phyloP scores from a whole-genome alignment of 2,113 vertebrate genomes.

The Takifugu flavidus region DNA sequence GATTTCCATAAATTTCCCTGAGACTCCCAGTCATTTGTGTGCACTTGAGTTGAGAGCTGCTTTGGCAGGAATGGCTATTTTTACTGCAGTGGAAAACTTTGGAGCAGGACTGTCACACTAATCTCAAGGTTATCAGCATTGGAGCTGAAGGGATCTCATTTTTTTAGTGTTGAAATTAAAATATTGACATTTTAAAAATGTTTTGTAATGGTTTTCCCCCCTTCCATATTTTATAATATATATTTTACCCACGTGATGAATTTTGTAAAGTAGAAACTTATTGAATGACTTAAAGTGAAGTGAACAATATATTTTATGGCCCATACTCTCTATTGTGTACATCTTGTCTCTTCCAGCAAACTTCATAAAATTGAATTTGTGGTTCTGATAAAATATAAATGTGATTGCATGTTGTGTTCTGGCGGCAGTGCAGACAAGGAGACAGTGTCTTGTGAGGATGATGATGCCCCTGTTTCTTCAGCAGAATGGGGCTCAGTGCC shows the following conservation, averaged over 20 bases:
- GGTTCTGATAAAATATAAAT: not conserved
- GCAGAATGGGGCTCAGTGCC: conserved; percentile 35
- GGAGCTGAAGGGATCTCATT: no score
- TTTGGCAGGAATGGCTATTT: not conserved
- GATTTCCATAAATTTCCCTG: conserved; percentile 14
- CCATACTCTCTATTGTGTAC: no score
- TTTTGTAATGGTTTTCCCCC: no score
- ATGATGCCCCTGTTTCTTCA: conserved; percentile 56
- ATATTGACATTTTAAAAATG: no score
- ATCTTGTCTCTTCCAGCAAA: not conserved
- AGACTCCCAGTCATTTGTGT: not conserved
- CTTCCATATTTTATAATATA: no score
- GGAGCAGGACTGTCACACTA: not conserved
- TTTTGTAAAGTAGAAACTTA: no score
- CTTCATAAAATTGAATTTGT: not conserved
- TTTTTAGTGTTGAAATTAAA: no score
- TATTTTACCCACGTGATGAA: no score
- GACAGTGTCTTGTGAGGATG: conserved; percentile 47
- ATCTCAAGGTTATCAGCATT: not conserved
- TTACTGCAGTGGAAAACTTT: not conserved
- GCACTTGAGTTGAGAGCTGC: not conserved
- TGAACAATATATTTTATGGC: no score
- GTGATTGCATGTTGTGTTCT: conserved; percentile 32
- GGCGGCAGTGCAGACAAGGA: conserved; percentile 28
- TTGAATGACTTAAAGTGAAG: no score